A percentile compares a stretch with the other conserved stretches of the same genome.
Conservation (phyloP, 2,113 vertebrate genomes). For the Erythrocebus patas region DNA sequence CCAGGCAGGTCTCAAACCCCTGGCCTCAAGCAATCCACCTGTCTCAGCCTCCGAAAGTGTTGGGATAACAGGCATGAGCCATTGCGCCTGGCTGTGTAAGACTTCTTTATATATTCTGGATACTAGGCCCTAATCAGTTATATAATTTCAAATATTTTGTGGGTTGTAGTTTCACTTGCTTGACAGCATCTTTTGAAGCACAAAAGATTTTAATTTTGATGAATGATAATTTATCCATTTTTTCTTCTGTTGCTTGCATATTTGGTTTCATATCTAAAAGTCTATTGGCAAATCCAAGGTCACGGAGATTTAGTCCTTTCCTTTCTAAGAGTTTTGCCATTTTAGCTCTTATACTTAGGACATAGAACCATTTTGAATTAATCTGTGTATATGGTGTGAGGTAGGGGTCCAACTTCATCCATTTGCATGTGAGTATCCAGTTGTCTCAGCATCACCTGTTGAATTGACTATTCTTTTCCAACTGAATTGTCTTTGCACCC, state of each 20-base stretch:
- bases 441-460: not conserved
- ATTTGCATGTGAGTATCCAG: not conserved
- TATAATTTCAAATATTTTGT: not conserved
- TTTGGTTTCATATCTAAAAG: not conserved
- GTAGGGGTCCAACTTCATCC: not conserved
- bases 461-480: not conserved
- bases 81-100: not conserved
- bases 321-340: not conserved
- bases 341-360: not conserved
- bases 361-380: not conserved
- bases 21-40: too few relatives aligned
- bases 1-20: too few relatives aligned
- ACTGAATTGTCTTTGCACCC: not conserved
- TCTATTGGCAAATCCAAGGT: not conserved
- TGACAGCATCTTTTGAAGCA: not conserved
- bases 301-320: not conserved
- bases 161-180: not conserved
- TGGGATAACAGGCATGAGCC: too few relatives aligned
- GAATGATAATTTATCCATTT: not conserved
- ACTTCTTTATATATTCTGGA: not conserved
- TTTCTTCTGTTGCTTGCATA: not conserved
- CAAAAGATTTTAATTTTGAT: not conserved
- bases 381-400: not conserved
- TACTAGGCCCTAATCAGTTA: not conserved
- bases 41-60: too few relatives aligned